A percentile compares a stretch with the other conserved stretches of the same genome.
These are phyloP conservation scores for Empidonax alnorum DNA, from an alignment of 2,113 vertebrate species.

Conservation along the genomic window DNA sequence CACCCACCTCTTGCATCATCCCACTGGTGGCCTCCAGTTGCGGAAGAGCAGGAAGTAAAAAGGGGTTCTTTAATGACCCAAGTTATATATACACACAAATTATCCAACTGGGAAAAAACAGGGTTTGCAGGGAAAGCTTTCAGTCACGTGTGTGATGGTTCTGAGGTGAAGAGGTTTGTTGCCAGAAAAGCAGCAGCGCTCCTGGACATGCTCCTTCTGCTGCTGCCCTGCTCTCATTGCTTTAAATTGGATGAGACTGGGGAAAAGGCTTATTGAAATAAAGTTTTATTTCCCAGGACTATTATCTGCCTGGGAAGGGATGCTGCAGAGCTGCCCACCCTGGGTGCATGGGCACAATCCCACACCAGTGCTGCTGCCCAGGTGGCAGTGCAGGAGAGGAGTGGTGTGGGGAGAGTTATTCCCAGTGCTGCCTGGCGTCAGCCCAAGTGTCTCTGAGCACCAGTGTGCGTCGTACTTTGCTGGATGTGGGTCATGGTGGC, in stretches of 20 bases:
- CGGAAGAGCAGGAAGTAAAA: slow-evolving; percentile 13
- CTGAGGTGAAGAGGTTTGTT: not conserved
- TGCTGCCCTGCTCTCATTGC: not conserved
- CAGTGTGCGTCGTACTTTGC: not conserved
- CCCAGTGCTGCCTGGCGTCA: not conserved
- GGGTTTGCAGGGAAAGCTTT: not conserved
- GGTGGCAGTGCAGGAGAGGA: not conserved
- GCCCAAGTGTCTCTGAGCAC: not conserved
- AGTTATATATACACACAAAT: not conserved
- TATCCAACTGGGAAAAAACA: not conserved
- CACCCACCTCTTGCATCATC: slow-evolving; percentile 12
- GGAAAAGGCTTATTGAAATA: not conserved
- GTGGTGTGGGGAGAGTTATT: fast-evolving
- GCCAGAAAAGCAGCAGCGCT: not conserved
- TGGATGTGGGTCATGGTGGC: not conserved
- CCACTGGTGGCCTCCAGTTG: fast-evolving
- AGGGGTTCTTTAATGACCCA: not conserved
- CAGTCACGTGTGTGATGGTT: not conserved
- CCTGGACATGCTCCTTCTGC: not conserved
- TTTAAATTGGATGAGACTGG: not conserved
- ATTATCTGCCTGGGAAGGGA: not conserved
- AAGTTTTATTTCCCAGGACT: not conserved
- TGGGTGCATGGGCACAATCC: fast-evolving
- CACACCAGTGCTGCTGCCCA: not conserved
- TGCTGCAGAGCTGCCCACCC: not conserved